Evolutionary conservation across 2,797 vertebrate genomes (phyloP).

Genomic region (Sciurus vulgaris): DNA sequence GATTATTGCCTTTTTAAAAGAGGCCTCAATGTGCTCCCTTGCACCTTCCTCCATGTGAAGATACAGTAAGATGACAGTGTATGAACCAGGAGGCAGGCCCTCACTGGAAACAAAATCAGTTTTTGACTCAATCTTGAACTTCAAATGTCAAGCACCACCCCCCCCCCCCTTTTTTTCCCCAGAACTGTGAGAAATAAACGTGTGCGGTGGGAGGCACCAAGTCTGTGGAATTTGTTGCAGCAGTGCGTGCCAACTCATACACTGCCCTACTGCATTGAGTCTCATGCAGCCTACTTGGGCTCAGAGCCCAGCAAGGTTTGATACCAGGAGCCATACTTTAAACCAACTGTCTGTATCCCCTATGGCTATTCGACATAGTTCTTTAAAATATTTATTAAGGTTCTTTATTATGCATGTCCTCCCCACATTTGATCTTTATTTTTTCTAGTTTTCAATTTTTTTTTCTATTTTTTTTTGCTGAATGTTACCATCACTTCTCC

Average conservation of each 20-base stretch:
- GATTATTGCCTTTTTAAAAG: no score
- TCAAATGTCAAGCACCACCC: no score
- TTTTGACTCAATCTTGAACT: background rate
- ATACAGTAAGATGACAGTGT: rapidly evolving
- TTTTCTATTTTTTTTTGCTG: background rate
- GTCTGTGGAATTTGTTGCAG: no score
- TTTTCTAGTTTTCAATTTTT: background rate
- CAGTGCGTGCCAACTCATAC: background rate
- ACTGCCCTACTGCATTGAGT: background rate
- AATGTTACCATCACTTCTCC: background rate
- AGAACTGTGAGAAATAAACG: background rate
- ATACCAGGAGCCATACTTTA: background rate
- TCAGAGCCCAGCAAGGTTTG: background rate
- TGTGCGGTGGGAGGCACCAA: background rate
- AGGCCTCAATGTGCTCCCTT: background rate
- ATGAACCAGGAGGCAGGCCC: background rate
- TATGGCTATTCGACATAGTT: background rate
- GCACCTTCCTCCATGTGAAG: background rate
- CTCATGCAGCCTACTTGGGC: background rate
- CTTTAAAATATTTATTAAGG: background rate
- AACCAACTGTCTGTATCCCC: background rate
- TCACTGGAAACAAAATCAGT: background rate
- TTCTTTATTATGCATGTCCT: background rate
- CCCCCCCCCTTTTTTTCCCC: no score
- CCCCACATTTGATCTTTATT: background rate